phyloP scores from a whole-genome alignment of 2,888 invertebrate genomes.

The Kryphioiulus occultus region DNA sequence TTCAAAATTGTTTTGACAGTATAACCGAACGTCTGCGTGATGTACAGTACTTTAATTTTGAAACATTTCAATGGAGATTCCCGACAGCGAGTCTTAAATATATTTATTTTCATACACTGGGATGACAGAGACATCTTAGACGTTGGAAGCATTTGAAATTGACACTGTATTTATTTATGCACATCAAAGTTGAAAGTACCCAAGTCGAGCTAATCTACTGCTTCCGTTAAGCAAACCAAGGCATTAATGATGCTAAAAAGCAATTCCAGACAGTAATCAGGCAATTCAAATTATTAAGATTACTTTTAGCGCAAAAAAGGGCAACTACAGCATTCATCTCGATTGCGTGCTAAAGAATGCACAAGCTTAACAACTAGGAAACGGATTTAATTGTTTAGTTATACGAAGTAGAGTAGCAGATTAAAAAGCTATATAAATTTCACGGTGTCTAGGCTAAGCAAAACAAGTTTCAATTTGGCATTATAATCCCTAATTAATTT shows the following conservation, averaged over 20 bases:
- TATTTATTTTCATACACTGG: too few relatives aligned
- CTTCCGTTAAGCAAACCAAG: neutral
- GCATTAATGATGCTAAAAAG: neutral
- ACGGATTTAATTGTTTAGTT: constrained; percentile 10
- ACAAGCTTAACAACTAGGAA: neutral
- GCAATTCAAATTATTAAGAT: constrained; percentile 6
- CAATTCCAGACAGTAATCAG: neutral
- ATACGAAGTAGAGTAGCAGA: neutral
- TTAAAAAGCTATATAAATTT: neutral
- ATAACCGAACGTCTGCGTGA: too few relatives aligned
- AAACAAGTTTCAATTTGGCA: constrained; percentile 16
- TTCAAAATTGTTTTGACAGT: too few relatives aligned
- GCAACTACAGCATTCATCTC: neutral
- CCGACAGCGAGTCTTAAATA: too few relatives aligned
- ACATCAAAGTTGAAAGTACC: neutral
- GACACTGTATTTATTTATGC: neutral
- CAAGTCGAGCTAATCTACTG: neutral
- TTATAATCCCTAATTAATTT: constrained; percentile 21
- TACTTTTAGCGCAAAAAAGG: neutral
- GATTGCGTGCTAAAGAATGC: neutral
- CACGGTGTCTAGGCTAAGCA: neutral
- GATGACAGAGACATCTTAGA: too few relatives aligned
- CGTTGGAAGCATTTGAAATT: neutral
- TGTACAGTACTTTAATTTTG: too few relatives aligned
- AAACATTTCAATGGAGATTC: too few relatives aligned